Conservation (phyloP, 64 coral and sea anemone genomes). For the Astreopora myriophthalma region DNA sequence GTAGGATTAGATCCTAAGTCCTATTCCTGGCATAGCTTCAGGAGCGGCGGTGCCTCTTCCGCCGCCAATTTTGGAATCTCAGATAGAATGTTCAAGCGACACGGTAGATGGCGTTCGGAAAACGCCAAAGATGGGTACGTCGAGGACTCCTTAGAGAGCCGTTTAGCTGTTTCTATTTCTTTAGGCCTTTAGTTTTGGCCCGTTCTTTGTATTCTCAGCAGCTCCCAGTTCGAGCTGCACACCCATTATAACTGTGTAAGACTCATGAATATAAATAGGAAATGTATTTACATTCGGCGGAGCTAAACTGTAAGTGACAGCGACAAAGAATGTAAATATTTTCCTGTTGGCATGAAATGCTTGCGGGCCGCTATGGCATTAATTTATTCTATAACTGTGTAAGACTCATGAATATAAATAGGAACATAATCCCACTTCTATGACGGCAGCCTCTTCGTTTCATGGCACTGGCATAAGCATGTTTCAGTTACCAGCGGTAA, state of each 20-base stretch:
- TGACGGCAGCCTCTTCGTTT: constrained; percentile 58
- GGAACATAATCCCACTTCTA: constrained; percentile 64
- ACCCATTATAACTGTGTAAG: neutral
- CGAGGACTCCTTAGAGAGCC: constrained; percentile 18
- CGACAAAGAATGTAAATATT: too few species aligned
- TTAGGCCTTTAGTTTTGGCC: constrained; percentile 38
- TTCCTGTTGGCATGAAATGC: too few species aligned
- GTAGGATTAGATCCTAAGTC: neutral
- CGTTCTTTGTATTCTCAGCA: constrained; percentile 27
- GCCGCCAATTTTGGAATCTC: constrained; percentile 44
- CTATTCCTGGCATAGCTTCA: constrained; percentile 31
- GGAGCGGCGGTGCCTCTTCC: constrained; percentile 52
- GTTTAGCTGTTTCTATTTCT: constrained; percentile 32
- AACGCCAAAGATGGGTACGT: constrained; percentile 54
- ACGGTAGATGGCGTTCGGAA: constrained; percentile 26
- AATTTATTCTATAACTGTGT: too few species aligned
- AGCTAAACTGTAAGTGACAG: too few species aligned
- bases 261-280: constrained; percentile 16
- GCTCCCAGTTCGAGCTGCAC: neutral
- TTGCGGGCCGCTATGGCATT: too few species aligned
- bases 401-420: too few species aligned
- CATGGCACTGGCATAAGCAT: constrained; percentile 66
- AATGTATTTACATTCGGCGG: too few species aligned
- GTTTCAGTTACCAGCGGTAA: constrained; percentile 36
- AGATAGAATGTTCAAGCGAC: constrained; percentile 58